Evolutionary conservation across 2,113 vertebrate species (phyloP), one percentile per base, ranked within the genome.

Genomic region (Prunella fulvescens): DNA sequence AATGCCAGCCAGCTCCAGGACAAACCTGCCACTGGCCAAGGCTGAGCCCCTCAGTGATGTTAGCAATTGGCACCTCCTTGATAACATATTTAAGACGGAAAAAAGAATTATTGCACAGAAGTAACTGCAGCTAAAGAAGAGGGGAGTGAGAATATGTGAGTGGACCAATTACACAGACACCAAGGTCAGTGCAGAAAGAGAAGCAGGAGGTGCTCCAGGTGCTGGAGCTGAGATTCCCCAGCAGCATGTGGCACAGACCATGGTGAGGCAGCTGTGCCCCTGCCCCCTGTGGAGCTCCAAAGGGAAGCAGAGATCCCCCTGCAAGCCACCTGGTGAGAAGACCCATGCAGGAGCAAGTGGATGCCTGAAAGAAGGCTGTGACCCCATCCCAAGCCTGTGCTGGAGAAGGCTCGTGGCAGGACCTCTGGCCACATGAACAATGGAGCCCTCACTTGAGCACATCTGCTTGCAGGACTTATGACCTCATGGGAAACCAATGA

Each of bases 241-340:
- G 60, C 45, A 66, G 67, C 26, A 44, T 0, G 0, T 44, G 50
- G 35, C 0, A 2, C 42, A 42, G 58, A 4, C 35, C 50, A 45
- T 8, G 23, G 60, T 14, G 22, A 44, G 8, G 44, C 31, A 81
- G 51, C 12, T 19, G 19, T 19, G 19, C 9, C 37, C 23, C 37
- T n/a, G 51, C 10, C 66, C 23, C 60, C 60, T 11, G 8, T 24
- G 37, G 26, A 58, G 28, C 23, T 66, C 28, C 25, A 66, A 37
- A 29, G 51, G 5, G 26, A 10, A 45, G 19, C 28, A 73, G 69
- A 58, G 33, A 58, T 29, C 6, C 15, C n/a, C 15, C 22, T 37
- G 37, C 18, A 56, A 28, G 25, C 20, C 57, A 20, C 22, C 31
- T 35, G 39, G 19, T 1, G 18, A 86, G 22, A 23, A 71, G 15